Conservation (phyloP, 2,888 invertebrate species). For the Macrosiphum euphorbiae region DNA sequence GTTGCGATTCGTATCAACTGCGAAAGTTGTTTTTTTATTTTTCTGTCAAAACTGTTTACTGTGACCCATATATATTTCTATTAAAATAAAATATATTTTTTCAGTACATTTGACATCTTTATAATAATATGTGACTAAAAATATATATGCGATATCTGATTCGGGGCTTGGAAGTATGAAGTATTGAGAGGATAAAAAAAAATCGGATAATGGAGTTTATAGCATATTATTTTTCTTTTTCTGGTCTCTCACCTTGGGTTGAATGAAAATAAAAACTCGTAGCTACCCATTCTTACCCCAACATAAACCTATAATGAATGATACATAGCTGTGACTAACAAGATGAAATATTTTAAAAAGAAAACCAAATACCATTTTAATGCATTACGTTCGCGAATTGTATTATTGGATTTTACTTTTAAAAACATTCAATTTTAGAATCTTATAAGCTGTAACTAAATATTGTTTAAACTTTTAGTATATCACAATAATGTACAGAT, state of each 20-base stretch:
- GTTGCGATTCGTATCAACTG: not conserved
- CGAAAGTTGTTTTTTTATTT: not conserved
- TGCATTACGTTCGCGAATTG: not conserved
- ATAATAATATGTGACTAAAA: constrained; percentile 23
- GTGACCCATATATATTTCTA: constrained; percentile 10
- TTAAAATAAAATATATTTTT: constrained; percentile 8
- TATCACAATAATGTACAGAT: not conserved
- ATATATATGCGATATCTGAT: constrained; percentile 18
- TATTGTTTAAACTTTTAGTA: not conserved
- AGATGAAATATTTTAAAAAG: not conserved
- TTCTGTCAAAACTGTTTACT: not conserved
- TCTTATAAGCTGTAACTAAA: not conserved
- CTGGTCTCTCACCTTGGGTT: not conserved
- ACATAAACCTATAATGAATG: constrained; percentile 26
- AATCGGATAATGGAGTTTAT: not conserved
- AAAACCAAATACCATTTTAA: not conserved
- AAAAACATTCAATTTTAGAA: not conserved
- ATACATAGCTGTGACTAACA: not conserved
- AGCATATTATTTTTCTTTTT: constrained; percentile 4
- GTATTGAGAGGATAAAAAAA: not conserved
- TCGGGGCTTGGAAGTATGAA: not conserved
- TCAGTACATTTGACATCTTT: not conserved
- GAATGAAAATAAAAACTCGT: not conserved
- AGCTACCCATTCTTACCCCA: not conserved
- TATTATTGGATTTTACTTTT: not conserved